Conservation (phyloP, 2,797 vertebrate genomes). For the Diglossa cyanea region DNA sequence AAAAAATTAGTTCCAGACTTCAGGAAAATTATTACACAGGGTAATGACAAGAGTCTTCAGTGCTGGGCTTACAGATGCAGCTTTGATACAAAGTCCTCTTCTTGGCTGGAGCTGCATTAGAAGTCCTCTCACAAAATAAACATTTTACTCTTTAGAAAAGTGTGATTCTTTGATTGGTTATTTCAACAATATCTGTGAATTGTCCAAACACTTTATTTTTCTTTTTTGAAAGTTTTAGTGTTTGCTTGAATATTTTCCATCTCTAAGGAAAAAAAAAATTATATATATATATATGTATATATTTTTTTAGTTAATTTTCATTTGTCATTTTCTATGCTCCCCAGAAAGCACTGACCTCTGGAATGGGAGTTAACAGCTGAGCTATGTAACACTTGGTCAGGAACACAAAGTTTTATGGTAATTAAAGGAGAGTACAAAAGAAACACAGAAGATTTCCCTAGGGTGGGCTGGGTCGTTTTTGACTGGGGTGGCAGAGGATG, state of each 20-base stretch:
- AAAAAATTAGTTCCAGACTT: constrained; percentile 87
- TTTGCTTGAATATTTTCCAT: constrained; percentile 22
- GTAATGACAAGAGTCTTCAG: constrained; percentile 85
- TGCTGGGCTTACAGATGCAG: constrained; percentile 86
- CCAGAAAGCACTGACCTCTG: neutral
- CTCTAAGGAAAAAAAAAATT: neutral
- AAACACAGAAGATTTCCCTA: neutral
- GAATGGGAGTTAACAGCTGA: neutral
- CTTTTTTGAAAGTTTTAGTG: neutral
- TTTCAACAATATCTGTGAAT: neutral
- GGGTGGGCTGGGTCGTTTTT: neutral
- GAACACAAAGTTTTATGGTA: neutral
- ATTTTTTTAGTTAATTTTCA: neutral
- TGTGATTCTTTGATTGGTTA: constrained; percentile 44
- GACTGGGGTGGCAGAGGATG: neutral
- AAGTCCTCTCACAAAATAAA: constrained; percentile 71
- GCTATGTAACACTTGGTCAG: neutral
- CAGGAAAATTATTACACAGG: constrained; percentile 85
- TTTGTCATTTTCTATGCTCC: neutral
- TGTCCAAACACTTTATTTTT: neutral
- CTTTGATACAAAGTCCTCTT: constrained; percentile 76
- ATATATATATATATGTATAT: neutral
- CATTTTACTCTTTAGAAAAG: constrained; percentile 57
- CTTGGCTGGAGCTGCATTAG: constrained; percentile 42
- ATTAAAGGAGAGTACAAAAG: neutral